These are phyloP conservation scores for Pseudorhombus dupliciocellatus DNA, from an alignment of 2,113 vertebrate genomes.

Conservation along the genomic window DNA sequence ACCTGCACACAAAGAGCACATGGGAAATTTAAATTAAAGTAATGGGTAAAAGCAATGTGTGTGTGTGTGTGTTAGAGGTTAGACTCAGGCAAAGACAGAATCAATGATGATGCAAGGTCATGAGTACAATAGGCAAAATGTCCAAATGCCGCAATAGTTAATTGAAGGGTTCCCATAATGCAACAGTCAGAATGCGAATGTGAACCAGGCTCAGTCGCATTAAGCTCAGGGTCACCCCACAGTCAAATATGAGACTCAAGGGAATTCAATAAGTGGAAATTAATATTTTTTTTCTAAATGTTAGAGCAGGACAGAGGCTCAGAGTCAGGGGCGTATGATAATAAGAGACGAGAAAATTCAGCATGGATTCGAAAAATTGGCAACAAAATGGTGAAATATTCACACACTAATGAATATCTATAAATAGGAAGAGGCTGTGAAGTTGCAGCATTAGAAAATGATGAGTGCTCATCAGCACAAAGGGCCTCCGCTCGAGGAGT, in stretches of 20 bases:
- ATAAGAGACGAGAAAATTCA: constrained; percentile 23
- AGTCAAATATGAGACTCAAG: neutral
- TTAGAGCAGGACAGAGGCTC: constrained; percentile 9
- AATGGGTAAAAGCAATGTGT: neutral
- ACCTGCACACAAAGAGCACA: neutral
- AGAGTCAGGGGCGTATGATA: constrained; percentile 12
- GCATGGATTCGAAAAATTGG: neutral
- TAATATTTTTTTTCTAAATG: neutral
- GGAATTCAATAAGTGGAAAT: neutral
- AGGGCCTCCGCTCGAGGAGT: constrained; percentile 10
- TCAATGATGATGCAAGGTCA: constrained; percentile 53
- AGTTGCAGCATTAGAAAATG: constrained; percentile 37
- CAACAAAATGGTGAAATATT: constrained; percentile 59
- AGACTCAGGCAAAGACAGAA: constrained; percentile 35
- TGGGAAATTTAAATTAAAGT: constrained; percentile 16
- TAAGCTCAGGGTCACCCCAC: neutral
- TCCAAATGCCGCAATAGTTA: constrained; percentile 31
- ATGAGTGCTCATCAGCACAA: constrained; percentile 45
- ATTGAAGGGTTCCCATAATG: constrained; percentile 13
- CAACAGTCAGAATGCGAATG: constrained; percentile 29
- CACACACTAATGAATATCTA: constrained; percentile 64
- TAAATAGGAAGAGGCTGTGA: constrained; percentile 58
- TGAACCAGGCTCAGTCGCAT: neutral
- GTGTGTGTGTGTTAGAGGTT: neutral
- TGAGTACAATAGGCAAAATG: constrained; percentile 65